Base-by-base conservation (phyloP, 2,797 vertebrate genomes). In the Neosilurus hyrtlii region DNA sequence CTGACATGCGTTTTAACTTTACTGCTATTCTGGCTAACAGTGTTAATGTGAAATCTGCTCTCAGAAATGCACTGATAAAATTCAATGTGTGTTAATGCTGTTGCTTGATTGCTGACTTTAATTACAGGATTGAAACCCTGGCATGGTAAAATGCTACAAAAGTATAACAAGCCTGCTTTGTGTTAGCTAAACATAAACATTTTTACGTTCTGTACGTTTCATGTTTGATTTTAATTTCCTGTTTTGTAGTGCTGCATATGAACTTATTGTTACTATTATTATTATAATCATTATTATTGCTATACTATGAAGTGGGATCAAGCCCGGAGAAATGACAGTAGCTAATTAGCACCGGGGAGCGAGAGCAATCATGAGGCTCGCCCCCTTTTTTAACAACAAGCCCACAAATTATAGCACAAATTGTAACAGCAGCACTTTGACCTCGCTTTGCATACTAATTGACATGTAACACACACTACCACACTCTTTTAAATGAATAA, bases 271-370 rank as follows among this genome's bases (percentile, higher is more conserved):
- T 9, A 56, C 81, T 90, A 67, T 92, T 90, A 92, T 88, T 92
- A 90, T 89, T 20, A 92, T 89, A 95, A 90, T 63, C 11, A 63
- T 62, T 37, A 65, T 52, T 52, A 78, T 20, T 91, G 88, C 89
- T 90, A 92, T 93, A 92, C 92, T 94, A 93, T 93, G 88, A 92
- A 91, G 93, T 90, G 93, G 92, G 94, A 94, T 90, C 90, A 90
- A 95, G 8, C 95, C 93, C 94, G 93, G 96, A 97, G 94, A 98
- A 98, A 98, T 97, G 95, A 97, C 95, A 73, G 86, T 84, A 90
- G 85, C 87, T 90, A 91, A 89, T 77, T 43, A 85, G 77, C 35
- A 87, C 87, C 82, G 80, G 57, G 82, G 87, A 61, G 26, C 24
- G 73, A 81, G 78, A 35, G 73, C 72, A 81, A 82, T 81, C 87